Evolutionary conservation across 2,113 vertebrate genomes (phyloP).

Genomic region (Zonotrichia leucophrys): DNA sequence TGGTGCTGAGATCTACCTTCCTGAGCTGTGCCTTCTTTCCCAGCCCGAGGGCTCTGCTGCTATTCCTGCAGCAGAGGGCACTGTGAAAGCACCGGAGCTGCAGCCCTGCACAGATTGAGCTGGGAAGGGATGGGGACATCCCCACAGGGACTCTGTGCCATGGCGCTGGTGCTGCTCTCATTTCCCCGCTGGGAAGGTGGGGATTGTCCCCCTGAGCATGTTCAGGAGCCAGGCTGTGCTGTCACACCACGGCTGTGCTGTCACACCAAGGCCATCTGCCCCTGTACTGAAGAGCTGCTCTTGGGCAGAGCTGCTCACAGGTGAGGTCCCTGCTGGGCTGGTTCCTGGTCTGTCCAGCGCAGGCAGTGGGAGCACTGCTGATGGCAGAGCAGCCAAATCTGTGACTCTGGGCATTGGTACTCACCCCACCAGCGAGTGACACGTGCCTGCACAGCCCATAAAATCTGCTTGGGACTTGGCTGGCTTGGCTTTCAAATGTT

Average conservation of each 20-base stretch:
- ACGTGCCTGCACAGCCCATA: background rate
- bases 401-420: accelerated
- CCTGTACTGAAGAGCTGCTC: background rate
- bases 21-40: background rate
- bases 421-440: accelerated
- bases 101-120: background rate
- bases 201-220: background rate
- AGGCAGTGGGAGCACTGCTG: background rate
- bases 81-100: background rate
- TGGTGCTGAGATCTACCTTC: background rate
- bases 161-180: background rate
- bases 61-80: background rate
- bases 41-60: background rate
- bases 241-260: background rate
- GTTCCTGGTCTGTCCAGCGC: background rate
- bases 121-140: background rate
- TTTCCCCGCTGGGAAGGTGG: background rate
- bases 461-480: background rate
- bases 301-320: accelerated
- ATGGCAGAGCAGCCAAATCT: background rate
- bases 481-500: background rate
- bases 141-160: accelerated
- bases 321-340: background rate
- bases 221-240: background rate
- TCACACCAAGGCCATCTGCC: background rate